Evolutionary conservation across 2,888 invertebrate species (phyloP), one percentile per base, ranked within the genome.

Genomic region (Lasius platythorax): DNA sequence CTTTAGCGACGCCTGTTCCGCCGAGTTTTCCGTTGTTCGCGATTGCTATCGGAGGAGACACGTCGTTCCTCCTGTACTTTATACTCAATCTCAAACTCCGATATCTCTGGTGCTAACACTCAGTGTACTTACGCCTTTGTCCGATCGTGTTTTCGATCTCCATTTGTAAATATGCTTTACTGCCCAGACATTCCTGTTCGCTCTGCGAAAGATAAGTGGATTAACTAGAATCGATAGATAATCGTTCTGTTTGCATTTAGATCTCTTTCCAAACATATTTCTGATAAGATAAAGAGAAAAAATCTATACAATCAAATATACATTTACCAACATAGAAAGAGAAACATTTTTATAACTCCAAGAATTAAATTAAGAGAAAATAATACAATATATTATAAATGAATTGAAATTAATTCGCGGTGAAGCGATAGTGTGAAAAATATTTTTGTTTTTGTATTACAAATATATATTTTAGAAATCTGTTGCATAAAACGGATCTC

Each of bases 71-170:
- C 30, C 28, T 75, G n/a, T 50, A 15, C n/a, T 74, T 82, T 50
- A 40, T 73, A 82, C 6, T 61, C 12, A 63, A 73, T 81, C 68
- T 68, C 56, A 28, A 50, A 70, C 74, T 85, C 30, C 61, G 23
- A 82, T 73, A 82, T 58, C 18, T 58, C 18, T 58, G 87, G 85
- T 89, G 82, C 89, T 89, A 72, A 82, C 85, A 85, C 74, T 87
- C 74, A 30, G 50, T 85, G 82, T 75, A 73, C 50, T 85, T 85
- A 82, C 12, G 30, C 11, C 63, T 30, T 18, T 37, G 3, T 40
- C 15, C 28, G 43, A 72, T 46, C n/a, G 46, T n/a, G 53, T 53
- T 70, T 50, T 46, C 72, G 40, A 43, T 56, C 64, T 74, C 28
- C 18, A 75, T 12, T 61, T 83, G 37, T 50, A 61, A 23, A 75